Evolutionary conservation across 1,140 invertebrate genomes (phyloP).

Genomic region (Zaprionus lachaisei): DNA sequence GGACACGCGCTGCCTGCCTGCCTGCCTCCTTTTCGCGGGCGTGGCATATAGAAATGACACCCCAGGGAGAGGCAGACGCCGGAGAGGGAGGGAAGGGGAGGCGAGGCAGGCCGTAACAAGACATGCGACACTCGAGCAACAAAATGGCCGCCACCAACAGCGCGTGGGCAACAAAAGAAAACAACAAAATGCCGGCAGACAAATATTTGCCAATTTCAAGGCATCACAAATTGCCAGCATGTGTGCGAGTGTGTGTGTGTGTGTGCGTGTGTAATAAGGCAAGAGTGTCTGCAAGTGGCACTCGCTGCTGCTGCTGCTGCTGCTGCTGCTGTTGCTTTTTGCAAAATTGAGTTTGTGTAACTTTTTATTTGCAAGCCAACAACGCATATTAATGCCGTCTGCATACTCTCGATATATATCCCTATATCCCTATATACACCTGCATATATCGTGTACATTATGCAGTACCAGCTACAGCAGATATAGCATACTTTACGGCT

Average conservation of each 20-base stretch:
- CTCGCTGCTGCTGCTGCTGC: constrained; percentile 25
- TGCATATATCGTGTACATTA: neutral
- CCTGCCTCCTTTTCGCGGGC: neutral
- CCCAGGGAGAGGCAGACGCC: neutral
- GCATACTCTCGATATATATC: neutral
- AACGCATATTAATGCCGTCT: neutral
- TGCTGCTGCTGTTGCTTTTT: constrained; percentile 15
- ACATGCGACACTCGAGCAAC: constrained; percentile 20
- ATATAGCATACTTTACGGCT: neutral
- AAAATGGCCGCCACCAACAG: constrained; percentile 18
- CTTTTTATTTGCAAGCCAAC: constrained; percentile 44
- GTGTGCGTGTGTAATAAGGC: constrained; percentile 10
- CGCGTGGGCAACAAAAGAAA: constrained; percentile 15
- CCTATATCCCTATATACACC: neutral
- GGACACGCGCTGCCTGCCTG: neutral
- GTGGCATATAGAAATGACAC: constrained; percentile 14
- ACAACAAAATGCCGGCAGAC: constrained; percentile 30
- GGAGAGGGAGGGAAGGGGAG: neutral
- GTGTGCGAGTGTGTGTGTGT: neutral
- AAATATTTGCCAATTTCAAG: constrained; percentile 40
- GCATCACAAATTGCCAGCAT: constrained; percentile 27
- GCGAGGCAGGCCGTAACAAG: neutral
- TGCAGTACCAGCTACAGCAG: neutral
- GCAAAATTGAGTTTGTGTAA: constrained; percentile 72
- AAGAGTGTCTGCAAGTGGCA: constrained; percentile 18